A percentile compares a stretch with the other conserved stretches of the same genome.
Conservation (phyloP, 2,888 invertebrate species). For the Ptychoptera contaminata region DNA sequence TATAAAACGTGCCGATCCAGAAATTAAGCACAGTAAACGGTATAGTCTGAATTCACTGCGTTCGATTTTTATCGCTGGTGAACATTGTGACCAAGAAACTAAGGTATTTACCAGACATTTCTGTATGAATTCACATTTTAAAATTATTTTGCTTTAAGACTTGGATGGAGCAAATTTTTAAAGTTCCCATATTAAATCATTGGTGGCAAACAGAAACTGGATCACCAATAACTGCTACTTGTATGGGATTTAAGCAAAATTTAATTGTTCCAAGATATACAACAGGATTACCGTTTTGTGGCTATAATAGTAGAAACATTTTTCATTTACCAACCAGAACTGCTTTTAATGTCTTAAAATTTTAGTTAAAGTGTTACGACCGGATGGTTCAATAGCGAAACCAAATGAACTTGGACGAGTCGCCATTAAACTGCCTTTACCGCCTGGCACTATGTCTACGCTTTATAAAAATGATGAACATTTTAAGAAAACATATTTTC, state of each 20-base stretch:
- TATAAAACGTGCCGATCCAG: constrained; percentile 66
- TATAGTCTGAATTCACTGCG: constrained; percentile 56
- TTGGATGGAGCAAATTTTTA: constrained; percentile 56
- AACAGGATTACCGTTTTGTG: constrained; percentile 77
- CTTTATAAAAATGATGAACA: constrained; percentile 67
- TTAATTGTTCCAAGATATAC: constrained; percentile 56
- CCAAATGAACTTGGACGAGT: constrained; percentile 67
- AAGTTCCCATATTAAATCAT: constrained; percentile 70
- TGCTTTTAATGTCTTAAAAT: constrained; percentile 6
- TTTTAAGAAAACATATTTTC: constrained; percentile 69
- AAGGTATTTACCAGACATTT: constrained; percentile 29
- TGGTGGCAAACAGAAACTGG: constrained; percentile 99
- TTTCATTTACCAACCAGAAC: neutral
- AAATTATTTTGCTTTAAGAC: too few relatives aligned
- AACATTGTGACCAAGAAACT: constrained; percentile 85
- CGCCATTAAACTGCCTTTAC: constrained; percentile 68
- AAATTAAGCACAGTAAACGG: constrained; percentile 47
- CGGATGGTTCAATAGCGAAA: constrained; percentile 53
- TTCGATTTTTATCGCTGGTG: constrained; percentile 73
- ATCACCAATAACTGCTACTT: constrained; percentile 73
- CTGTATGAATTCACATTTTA: too few relatives aligned
- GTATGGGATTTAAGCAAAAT: constrained; percentile 58
- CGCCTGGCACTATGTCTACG: constrained; percentile 75
- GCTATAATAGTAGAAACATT: constrained; percentile 56
- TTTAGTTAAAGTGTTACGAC: constrained; percentile 46